A percentile compares a stretch with the other conserved stretches of the same genome.
Conservation (phyloP, 2,888 invertebrate genomes). For the Synergus laeviventris region DNA sequence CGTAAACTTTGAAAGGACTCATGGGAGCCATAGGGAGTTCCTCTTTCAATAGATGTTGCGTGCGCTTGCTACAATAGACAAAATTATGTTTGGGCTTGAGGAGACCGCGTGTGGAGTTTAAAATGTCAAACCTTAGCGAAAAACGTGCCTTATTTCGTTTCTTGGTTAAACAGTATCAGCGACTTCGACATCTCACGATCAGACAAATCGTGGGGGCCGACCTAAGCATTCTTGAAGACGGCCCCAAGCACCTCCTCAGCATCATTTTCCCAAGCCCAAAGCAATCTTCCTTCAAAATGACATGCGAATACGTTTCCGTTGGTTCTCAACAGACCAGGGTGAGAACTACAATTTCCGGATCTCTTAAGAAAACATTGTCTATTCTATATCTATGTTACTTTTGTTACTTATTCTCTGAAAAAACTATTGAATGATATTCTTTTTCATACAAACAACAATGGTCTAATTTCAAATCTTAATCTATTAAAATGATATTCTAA, state of each 20-base stretch:
- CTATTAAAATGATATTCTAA: too few relatives aligned
- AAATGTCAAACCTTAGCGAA: slow-evolving; percentile 1
- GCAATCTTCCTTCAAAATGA: slow-evolving; percentile 18
- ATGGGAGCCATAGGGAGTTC: background rate
- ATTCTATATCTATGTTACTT: too few relatives aligned
- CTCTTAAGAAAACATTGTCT: background rate
- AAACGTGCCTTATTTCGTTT: slow-evolving; percentile 29
- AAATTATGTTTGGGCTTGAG: background rate
- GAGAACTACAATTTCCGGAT: background rate
- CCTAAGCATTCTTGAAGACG: slow-evolving; percentile 28
- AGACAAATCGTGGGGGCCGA: slow-evolving; percentile 12
- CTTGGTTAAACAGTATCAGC: slow-evolving; percentile 30
- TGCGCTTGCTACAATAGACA: background rate
- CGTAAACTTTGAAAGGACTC: background rate
- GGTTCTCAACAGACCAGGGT: background rate
- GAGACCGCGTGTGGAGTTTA: slow-evolving; percentile 7
- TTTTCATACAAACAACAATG: too few relatives aligned
- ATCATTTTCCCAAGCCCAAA: slow-evolving; percentile 25
- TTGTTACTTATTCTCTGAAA: too few relatives aligned
- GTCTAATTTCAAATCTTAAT: too few relatives aligned
- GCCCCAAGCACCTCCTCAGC: slow-evolving; percentile 6
- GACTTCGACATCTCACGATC: slow-evolving; percentile 35
- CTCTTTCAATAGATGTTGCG: background rate
- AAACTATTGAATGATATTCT: background rate
- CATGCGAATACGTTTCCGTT: background rate